Conservation (phyloP, 2,113 vertebrate genomes). For the Coryphaenoides rupestris region DNA sequence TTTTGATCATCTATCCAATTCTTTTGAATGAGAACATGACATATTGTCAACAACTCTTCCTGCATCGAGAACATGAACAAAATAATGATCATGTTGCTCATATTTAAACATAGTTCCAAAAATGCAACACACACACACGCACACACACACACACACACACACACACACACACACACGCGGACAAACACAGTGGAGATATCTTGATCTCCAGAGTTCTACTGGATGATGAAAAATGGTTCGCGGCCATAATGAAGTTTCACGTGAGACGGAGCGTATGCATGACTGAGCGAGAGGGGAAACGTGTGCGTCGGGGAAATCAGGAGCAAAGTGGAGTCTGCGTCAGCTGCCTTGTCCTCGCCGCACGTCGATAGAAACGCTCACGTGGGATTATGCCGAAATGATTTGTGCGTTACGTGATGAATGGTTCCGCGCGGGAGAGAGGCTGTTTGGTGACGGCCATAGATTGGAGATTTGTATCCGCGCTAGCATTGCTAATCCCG, state of each 20-base stretch:
- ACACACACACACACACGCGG: constrained; percentile 17
- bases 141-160: constrained; percentile 14
- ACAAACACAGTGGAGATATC: constrained; percentile 33
- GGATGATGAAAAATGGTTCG: constrained; percentile 57
- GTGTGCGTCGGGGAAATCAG: constrained; percentile 52
- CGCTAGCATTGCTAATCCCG: too few relatives aligned
- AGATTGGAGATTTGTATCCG: too few relatives aligned
- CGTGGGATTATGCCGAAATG: constrained; percentile 27
- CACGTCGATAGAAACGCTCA: constrained; percentile 46
- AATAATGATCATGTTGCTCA: too few relatives aligned
- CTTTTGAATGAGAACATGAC: too few relatives aligned
- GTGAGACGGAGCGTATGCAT: constrained; percentile 38
- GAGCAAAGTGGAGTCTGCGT: constrained; percentile 34
- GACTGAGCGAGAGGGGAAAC: constrained; percentile 29
- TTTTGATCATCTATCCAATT: too few relatives aligned
- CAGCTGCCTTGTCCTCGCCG: constrained; percentile 37
- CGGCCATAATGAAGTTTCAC: constrained; percentile 55
- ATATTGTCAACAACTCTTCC: too few relatives aligned
- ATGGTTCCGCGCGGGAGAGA: constrained; percentile 21
- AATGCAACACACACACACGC: neutral
- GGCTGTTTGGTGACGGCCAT: too few relatives aligned
- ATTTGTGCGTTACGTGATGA: constrained; percentile 33
- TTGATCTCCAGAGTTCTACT: constrained; percentile 46
- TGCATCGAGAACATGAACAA: too few relatives aligned
- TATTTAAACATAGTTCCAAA: too few relatives aligned